phyloP scores from a whole-genome alignment of 2,113 vertebrate genomes.

The Antennarius striatus region DNA sequence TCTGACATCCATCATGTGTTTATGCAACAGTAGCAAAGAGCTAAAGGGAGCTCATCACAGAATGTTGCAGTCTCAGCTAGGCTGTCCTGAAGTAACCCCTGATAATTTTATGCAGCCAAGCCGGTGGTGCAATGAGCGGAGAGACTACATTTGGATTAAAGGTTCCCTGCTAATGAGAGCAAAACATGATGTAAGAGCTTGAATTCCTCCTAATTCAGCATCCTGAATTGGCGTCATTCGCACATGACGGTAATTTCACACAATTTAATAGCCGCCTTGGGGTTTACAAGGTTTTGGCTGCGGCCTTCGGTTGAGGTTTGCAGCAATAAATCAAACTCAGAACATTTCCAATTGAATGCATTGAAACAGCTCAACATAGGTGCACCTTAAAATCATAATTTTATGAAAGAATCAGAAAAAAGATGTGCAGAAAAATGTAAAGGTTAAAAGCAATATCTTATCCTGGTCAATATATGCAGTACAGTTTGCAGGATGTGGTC shows the following conservation, averaged over 20 bases:
- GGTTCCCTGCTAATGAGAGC: slow-evolving; percentile 8
- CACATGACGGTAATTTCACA: neutral
- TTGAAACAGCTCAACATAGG: too few relatives aligned
- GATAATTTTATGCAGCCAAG: slow-evolving; percentile 5
- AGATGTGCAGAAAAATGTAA: too few relatives aligned
- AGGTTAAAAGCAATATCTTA: too few relatives aligned
- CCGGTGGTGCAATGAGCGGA: neutral
- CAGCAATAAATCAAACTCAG: too few relatives aligned
- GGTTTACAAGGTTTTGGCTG: neutral
- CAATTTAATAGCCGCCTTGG: neutral
- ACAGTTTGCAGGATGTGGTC: too few relatives aligned
- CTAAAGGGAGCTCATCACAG: slow-evolving; percentile 36
- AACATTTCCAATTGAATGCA: too few relatives aligned
- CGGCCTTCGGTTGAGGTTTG: neutral
- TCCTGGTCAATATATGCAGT: too few relatives aligned
- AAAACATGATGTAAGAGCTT: slow-evolving; percentile 4
- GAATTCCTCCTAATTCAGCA: neutral
- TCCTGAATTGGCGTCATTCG: neutral
- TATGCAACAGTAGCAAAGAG: slow-evolving; percentile 15
- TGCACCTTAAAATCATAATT: too few relatives aligned
- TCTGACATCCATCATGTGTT: slow-evolving; percentile 20
- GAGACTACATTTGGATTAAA: neutral
- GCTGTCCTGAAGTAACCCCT: slow-evolving; percentile 12
- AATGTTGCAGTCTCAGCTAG: slow-evolving; percentile 40
- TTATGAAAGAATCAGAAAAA: too few relatives aligned